Evolutionary conservation across 2,113 vertebrate genomes (phyloP).

Genomic region (Hyperopisus bebe): DNA sequence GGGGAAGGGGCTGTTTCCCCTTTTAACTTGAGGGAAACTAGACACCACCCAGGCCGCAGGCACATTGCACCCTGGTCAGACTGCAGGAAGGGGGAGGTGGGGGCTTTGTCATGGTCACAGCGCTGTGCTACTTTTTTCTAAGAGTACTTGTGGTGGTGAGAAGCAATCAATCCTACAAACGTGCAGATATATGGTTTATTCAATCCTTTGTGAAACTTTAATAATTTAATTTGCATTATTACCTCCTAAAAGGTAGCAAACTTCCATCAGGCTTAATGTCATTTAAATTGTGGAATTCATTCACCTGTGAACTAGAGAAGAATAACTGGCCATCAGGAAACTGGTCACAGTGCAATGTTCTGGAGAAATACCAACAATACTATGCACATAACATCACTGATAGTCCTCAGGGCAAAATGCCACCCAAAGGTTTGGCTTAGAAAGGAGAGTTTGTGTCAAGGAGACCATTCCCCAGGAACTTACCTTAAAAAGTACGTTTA

Average conservation of each 20-base stretch:
- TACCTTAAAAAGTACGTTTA: background rate
- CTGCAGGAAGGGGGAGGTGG: background rate
- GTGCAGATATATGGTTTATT: background rate
- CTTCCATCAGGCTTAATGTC: background rate
- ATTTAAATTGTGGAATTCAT: background rate
- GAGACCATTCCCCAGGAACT: background rate
- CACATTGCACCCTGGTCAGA: background rate
- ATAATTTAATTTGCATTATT: background rate
- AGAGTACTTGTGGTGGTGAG: background rate
- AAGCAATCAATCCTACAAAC: background rate
- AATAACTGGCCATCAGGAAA: background rate
- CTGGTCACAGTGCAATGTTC: background rate
- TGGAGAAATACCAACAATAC: background rate
- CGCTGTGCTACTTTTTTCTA: background rate
- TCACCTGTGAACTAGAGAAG: background rate
- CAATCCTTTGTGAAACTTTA: background rate
- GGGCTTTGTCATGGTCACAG: background rate
- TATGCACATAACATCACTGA: background rate
- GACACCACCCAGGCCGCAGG: background rate
- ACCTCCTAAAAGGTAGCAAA: background rate
- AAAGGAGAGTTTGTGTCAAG: background rate
- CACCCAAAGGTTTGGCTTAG: background rate
- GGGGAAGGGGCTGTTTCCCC: conserved; percentile 1
- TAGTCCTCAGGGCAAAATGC: background rate
- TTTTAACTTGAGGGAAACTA: conserved; percentile 4